Evolutionary conservation across 2,888 invertebrate species (phyloP).

Genomic region (Yponomeuta evonymella): DNA sequence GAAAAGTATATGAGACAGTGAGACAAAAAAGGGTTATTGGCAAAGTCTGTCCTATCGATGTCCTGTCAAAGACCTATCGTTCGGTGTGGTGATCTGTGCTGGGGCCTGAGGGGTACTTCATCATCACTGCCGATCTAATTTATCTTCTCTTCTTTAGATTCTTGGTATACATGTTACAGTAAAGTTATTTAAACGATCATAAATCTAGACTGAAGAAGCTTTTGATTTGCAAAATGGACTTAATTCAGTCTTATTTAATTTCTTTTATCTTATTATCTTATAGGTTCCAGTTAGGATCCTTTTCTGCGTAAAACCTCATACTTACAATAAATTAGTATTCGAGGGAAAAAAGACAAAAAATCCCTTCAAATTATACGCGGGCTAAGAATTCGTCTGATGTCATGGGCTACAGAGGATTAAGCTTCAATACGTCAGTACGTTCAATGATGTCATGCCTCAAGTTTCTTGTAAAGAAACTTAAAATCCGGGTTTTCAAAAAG

Average conservation of each 20-base stretch:
- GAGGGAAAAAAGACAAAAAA: not conserved
- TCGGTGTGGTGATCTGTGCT: too few relatives aligned
- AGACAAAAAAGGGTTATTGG: too few relatives aligned
- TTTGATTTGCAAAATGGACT: not conserved
- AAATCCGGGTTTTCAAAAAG: not conserved
- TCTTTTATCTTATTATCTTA: not conserved
- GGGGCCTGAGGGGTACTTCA: too few relatives aligned
- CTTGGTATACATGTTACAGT: too few relatives aligned
- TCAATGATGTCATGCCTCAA: not conserved
- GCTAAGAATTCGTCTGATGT: not conserved
- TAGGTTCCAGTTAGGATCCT: not conserved
- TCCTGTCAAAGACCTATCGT: too few relatives aligned
- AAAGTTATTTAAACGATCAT: too few relatives aligned
- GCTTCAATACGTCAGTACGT: not conserved
- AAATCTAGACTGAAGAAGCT: not conserved
- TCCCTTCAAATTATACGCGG: not conserved
- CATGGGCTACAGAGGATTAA: not conserved
- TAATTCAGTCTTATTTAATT: not conserved
- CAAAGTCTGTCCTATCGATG: too few relatives aligned
- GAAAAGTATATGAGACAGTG: too few relatives aligned
- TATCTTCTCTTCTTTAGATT: too few relatives aligned
- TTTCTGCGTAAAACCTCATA: not conserved
- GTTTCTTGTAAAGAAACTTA: not conserved
- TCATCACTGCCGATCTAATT: too few relatives aligned
- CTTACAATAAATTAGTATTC: not conserved